Evolutionary conservation across 30 jellyfish, hydroid and myxozoan genomes (phyloP).

Genomic region (Turritopsis rubra): DNA sequence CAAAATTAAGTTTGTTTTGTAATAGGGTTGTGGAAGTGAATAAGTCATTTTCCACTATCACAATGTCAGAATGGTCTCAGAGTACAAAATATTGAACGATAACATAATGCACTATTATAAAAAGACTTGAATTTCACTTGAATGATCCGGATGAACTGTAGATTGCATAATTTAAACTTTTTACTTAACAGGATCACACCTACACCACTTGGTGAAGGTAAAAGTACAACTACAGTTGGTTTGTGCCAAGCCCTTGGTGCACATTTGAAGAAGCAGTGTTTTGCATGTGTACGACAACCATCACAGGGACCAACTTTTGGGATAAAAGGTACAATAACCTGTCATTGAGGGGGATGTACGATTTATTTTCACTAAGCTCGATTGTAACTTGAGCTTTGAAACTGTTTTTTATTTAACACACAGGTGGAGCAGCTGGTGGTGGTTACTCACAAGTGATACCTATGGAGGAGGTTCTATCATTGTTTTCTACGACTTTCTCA

Average conservation of each 20-base stretch:
- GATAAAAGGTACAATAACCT: conserved; percentile 72
- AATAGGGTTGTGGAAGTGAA: too few relatives aligned
- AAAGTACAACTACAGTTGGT: conserved; percentile 94
- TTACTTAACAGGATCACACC: conserved; percentile 68
- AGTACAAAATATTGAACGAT: too few relatives aligned
- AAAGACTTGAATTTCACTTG: neutral
- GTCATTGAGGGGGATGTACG: too few relatives aligned
- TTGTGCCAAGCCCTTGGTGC: conserved; percentile 79
- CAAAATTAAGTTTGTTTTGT: too few relatives aligned
- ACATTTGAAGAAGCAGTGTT: conserved; percentile 44
- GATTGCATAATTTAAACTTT: neutral
- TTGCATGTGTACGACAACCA: conserved; percentile 90
- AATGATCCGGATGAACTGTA: neutral
- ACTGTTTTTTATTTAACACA: too few relatives aligned
- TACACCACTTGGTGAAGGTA: conserved; percentile 96
- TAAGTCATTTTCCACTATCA: too few relatives aligned
- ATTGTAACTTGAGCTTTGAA: too few relatives aligned
- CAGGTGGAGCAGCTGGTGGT: conserved; percentile 99
- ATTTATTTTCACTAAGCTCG: too few relatives aligned
- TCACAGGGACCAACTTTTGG: conserved; percentile 99
- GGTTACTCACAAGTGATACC: conserved; percentile 96
- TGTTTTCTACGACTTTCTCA: too few relatives aligned
- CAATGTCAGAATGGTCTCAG: too few relatives aligned
- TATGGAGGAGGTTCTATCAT: conserved; percentile 96
- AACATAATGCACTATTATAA: neutral